Conservation (phyloP, 2,113 vertebrate species). For the Eulemur macaco region DNA sequence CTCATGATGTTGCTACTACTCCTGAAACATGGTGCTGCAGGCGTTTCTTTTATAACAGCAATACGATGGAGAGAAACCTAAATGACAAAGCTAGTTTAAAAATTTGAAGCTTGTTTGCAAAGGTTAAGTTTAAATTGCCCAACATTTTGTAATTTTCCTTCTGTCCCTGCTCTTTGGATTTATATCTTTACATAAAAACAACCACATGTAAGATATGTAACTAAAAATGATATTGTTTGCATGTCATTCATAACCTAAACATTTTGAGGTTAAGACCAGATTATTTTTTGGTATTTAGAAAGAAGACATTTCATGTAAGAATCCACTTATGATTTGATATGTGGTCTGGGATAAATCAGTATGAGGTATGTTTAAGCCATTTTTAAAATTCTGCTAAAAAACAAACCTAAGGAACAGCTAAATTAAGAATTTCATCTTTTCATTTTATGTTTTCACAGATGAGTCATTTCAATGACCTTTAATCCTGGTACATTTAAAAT, state of each 20-base stretch:
- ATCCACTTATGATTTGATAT: constrained; percentile 40
- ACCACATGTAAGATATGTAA: neutral
- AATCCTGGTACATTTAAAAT: constrained; percentile 52
- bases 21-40: neutral
- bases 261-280: neutral
- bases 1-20: neutral
- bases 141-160: constrained; percentile 10
- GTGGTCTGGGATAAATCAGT: constrained; percentile 27
- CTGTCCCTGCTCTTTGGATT: neutral
- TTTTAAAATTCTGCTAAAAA: constrained; percentile 45
- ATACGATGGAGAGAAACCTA: neutral
- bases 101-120: neutral
- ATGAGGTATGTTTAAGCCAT: neutral
- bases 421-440: constrained; percentile 63
- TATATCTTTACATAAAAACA: constrained; percentile 32
- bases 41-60: neutral
- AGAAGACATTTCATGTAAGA: constrained; percentile 31
- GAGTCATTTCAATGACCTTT: constrained; percentile 67
- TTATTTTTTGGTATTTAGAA: constrained; percentile 50
- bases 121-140: neutral
- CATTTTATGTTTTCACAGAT: constrained; percentile 47
- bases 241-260: neutral
- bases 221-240: neutral
- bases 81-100: neutral
- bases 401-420: constrained; percentile 42